phyloP scores from a whole-genome alignment of 2,797 vertebrate genomes.

The Lophotriccus pileatus region DNA sequence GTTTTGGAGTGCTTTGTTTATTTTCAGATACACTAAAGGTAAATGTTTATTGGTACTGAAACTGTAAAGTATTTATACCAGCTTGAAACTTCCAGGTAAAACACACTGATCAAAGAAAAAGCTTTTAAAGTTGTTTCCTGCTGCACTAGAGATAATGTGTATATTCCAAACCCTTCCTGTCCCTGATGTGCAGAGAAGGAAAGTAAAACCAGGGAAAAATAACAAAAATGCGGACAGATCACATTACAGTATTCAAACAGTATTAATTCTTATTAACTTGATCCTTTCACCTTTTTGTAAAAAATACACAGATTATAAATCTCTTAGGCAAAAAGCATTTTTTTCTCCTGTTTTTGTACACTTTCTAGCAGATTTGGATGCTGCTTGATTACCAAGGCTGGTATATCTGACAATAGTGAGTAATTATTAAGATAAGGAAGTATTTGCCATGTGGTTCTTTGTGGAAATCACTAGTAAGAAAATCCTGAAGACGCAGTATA shows the following conservation, averaged over 20 bases:
- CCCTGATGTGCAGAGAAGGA: not conserved
- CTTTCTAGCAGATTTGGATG: not conserved
- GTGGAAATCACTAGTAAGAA: not conserved
- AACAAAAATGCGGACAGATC: not conserved
- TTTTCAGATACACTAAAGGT: not conserved
- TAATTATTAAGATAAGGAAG: not conserved
- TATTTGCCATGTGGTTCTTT: not conserved
- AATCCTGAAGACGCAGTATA: not conserved
- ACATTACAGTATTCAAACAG: not conserved
- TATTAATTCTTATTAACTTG: not conserved
- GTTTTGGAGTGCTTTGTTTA: not conserved
- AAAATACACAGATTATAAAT: not conserved
- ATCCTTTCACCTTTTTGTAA: not conserved
- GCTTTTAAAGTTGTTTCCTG: not conserved
- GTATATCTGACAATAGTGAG: not conserved
- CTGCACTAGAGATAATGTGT: not conserved
- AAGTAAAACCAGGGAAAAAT: not conserved
- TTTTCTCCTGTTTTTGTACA: not conserved
- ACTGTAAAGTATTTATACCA: not conserved
- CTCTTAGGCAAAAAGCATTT: not conserved
- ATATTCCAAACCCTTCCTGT: not conserved
- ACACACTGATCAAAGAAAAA: not conserved
- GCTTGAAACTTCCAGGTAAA: not conserved
- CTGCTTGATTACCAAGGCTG: not conserved
- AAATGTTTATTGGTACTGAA: not conserved